Conservation (phyloP, 2,888 invertebrate genomes). For the Camptogramma bilineatum region DNA sequence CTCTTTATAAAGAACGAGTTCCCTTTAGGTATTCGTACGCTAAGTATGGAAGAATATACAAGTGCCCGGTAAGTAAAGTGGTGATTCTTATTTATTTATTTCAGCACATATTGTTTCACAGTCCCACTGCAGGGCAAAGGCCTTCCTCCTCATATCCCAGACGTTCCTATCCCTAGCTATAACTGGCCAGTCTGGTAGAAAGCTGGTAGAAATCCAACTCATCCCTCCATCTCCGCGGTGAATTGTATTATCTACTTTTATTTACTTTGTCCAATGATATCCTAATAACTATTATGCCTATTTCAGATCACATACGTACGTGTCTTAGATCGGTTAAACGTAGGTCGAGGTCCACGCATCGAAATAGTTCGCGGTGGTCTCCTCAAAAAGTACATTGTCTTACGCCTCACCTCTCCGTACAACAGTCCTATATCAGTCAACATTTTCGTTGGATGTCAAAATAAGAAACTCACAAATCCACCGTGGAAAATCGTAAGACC, state of each 20-base stretch:
- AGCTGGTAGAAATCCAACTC: no score
- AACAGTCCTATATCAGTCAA: constrained; percentile 69
- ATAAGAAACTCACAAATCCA: constrained; percentile 44
- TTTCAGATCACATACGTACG: constrained; percentile 73
- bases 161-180: no score
- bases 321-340: constrained; percentile 66
- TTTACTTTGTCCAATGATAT: no score
- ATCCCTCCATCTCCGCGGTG: no score
- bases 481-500: constrained; percentile 25
- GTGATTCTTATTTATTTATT: neutral
- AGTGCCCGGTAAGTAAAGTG: constrained; percentile 64
- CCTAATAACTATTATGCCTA: no score
- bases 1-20: constrained; percentile 58
- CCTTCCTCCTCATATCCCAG: no score
- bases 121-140: no score
- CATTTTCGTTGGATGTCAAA: constrained; percentile 69
- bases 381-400: constrained; percentile 55
- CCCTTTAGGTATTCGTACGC: constrained; percentile 53
- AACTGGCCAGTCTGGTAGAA: no score
- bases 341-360: constrained; percentile 58
- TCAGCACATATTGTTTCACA: no score
- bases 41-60: constrained; percentile 67
- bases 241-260: no score
- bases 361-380: constrained; percentile 67
- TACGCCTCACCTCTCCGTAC: constrained; percentile 60